These are phyloP conservation scores for Tuberolachnus salignus DNA, from an alignment of 2,888 invertebrate genomes.

Conservation along the genomic window DNA sequence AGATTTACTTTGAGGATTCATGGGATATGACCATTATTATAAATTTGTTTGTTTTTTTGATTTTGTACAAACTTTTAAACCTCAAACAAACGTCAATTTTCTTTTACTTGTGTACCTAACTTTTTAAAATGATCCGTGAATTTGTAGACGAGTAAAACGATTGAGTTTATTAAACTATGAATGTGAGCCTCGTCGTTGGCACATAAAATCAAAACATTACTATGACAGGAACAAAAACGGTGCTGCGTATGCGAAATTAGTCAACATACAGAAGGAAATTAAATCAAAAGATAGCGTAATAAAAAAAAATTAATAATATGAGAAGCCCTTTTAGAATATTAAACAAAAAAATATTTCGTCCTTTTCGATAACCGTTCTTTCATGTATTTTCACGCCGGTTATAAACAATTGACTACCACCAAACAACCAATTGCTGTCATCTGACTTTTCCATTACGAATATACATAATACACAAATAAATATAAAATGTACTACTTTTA, in stretches of 20 bases:
- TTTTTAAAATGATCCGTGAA: not conserved
- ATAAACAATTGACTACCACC: too few relatives aligned
- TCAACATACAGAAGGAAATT: not conserved
- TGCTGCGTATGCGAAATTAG: not conserved
- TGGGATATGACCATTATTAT: slow-evolving; percentile 3
- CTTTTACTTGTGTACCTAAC: not conserved
- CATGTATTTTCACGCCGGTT: too few relatives aligned
- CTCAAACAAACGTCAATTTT: not conserved
- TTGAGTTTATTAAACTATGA: slow-evolving; percentile 8
- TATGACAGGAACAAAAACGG: not conserved
- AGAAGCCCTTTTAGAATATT: not conserved
- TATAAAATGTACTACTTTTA: too few relatives aligned
- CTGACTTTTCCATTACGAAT: too few relatives aligned
- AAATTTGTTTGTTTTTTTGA: not conserved
- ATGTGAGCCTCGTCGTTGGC: not conserved
- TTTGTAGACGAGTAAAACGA: not conserved
- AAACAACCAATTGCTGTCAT: too few relatives aligned
- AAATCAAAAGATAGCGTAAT: not conserved
- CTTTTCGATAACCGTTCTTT: too few relatives aligned
- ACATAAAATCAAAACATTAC: not conserved
- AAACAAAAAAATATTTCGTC: not conserved
- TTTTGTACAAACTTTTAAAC: not conserved
- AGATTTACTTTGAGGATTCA: not conserved
- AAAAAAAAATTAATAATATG: slow-evolving; percentile 20
- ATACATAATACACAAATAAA: too few relatives aligned